phyloP scores from a whole-genome alignment of 2,113 vertebrate species.

The Scalopus aquaticus region DNA sequence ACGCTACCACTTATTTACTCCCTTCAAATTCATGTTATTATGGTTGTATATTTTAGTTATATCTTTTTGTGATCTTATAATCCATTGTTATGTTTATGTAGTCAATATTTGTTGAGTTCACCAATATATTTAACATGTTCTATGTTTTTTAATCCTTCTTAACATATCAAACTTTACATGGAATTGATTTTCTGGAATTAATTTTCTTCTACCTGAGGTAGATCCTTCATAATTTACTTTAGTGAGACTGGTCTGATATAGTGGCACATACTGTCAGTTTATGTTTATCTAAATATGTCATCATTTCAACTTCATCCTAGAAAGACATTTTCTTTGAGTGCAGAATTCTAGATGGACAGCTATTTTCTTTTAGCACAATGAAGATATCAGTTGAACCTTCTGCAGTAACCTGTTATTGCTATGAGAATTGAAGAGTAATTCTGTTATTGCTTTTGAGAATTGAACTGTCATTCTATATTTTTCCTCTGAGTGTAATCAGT shows the following conservation, averaged over 20 bases:
- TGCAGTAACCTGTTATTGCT: no score
- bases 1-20: neutral
- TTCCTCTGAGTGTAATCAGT: neutral
- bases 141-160: constrained; percentile 9
- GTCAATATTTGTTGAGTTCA: constrained; percentile 28
- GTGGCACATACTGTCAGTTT: neutral
- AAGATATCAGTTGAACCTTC: no score
- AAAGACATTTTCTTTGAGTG: neutral
- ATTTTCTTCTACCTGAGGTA: neutral
- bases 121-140: neutral
- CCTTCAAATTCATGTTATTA: neutral
- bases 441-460: constrained; percentile 23
- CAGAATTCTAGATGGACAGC: neutral
- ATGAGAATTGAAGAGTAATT: no score
- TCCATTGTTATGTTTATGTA: neutral
- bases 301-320: neutral
- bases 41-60: constrained; percentile 4
- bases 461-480: neutral
- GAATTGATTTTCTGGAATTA: neutral
- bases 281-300: neutral
- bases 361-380: neutral
- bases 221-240: neutral
- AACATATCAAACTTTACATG: neutral
- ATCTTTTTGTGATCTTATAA: neutral
- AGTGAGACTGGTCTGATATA: neutral